Evolutionary conservation across 2,113 vertebrate species (phyloP), one percentile per base, ranked within the genome.

Genomic region (Nothocercus julius): DNA sequence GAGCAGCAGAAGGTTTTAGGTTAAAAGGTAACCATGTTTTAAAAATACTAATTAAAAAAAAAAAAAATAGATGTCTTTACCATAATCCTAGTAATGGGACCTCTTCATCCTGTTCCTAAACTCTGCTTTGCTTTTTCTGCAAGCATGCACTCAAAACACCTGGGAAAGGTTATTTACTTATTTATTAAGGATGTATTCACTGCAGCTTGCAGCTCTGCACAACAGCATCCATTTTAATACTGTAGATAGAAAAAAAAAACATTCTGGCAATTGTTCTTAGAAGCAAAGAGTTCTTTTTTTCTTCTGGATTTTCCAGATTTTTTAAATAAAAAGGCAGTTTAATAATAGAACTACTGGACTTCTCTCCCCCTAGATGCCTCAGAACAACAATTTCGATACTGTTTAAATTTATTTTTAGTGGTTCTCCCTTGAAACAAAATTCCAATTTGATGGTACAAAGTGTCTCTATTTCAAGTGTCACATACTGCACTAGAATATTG

Each of bases 21-120:
- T 75, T 99, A 85, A 99, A 98, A 99, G 99, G 99, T 99, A 97
- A 95, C 25, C 7, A 13, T 17, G 44, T 27, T 80, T 82, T 9
- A 16, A 79, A 84, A 88, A 7, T 1, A 7, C 40, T 13, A 2
- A 66, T 88, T 6, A 32, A 62, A 68, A 70, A 45, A n/a, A 36
- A n/a, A 67, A 67, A 36, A 47, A 12, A 3, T 6, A 72, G n/a
- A 77, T 59, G 38, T 73, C 22, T 80, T 87, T 86, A 12, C 42
- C 15, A 4, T 15, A 20, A 25, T 67, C 64, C 51, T 56, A 47
- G 38, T 24, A 68, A 61, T 81, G 32, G 11, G 58, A 58, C 16
- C 2, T 49, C 74, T 72, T 62, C 49, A 58, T 58, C 14, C 58
- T 73, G 21, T 36, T 66, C 45, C 81, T 70, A 17, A 87, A 64